Evolutionary conservation across 2,113 vertebrate species (phyloP).

Genomic region (Climacteris rufus): DNA sequence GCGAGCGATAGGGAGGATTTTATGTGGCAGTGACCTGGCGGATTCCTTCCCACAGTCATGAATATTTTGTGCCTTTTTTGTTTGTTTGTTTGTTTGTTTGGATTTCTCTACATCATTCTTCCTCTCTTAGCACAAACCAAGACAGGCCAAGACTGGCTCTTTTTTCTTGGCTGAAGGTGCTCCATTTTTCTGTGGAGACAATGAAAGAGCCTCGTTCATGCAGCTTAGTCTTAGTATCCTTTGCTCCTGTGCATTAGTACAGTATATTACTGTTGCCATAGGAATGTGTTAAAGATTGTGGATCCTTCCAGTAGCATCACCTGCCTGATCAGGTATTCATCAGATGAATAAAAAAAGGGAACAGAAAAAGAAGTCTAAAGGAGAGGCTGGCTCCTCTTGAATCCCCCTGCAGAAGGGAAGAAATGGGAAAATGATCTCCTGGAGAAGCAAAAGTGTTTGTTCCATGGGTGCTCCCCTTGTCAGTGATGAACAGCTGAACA

Average conservation of each 20-base stretch:
- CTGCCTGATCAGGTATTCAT: constrained; percentile 74
- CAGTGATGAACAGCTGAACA: constrained; percentile 34
- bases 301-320: constrained; percentile 76
- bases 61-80: constrained; percentile 78
- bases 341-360: constrained; percentile 74
- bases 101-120: constrained; percentile 60
- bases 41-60: constrained; percentile 59
- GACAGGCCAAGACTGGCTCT: background rate
- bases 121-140: constrained; percentile 71
- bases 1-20: constrained; percentile 49
- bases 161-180: constrained; percentile 41
- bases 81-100: background rate
- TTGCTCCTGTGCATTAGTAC: constrained; percentile 88
- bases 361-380: constrained; percentile 9
- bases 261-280: constrained; percentile 98
- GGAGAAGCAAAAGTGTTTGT: constrained; percentile 1
- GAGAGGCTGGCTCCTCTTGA: constrained; percentile 89
- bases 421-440: background rate
- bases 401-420: constrained; percentile 28
- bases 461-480: constrained; percentile 49
- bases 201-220: constrained; percentile 62
- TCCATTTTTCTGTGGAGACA: constrained; percentile 45
- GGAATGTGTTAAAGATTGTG: constrained; percentile 78
- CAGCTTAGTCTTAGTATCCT: constrained; percentile 70
- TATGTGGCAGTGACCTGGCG: constrained; percentile 26